Conservation (phyloP, 2,888 invertebrate genomes). For the Saturnia japonica region DNA sequence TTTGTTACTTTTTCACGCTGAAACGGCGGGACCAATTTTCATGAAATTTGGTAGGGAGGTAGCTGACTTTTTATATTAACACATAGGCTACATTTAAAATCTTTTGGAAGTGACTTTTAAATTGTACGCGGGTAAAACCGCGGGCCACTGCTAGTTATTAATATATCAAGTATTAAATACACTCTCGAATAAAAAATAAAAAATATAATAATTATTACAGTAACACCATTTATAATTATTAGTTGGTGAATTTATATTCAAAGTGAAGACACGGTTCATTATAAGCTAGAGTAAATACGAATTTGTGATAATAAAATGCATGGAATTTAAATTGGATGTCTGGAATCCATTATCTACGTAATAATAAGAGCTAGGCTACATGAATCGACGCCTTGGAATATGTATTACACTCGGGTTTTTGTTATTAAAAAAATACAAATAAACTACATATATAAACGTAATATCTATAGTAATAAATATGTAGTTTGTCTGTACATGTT, state of each 20-base stretch:
- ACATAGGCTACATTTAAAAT: too few species aligned
- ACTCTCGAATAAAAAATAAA: neutral
- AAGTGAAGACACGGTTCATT: conserved; percentile 3
- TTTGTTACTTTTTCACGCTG: too few species aligned
- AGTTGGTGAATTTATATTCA: neutral
- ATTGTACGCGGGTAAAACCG: too few species aligned
- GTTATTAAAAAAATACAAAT: neutral
- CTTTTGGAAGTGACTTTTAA: too few species aligned
- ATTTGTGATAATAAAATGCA: conserved; percentile 7
- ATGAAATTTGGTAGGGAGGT: too few species aligned
- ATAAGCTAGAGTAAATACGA: conserved; percentile 4
- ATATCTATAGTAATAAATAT: too few species aligned
- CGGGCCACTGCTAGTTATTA: too few species aligned
- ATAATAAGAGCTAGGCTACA: neutral
- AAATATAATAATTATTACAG: neutral
- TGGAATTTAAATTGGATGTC: conserved; percentile 5
- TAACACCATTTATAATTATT: neutral
- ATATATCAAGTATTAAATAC: neutral
- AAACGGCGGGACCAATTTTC: too few species aligned
- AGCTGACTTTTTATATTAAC: too few species aligned
- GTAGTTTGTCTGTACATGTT: too few species aligned
- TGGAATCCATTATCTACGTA: neutral
- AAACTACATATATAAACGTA: neutral
- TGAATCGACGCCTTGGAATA: neutral
- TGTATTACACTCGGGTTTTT: neutral